phyloP scores from a whole-genome alignment of 2,113 vertebrate genomes.

The Gnathonemus longibarbis region DNA sequence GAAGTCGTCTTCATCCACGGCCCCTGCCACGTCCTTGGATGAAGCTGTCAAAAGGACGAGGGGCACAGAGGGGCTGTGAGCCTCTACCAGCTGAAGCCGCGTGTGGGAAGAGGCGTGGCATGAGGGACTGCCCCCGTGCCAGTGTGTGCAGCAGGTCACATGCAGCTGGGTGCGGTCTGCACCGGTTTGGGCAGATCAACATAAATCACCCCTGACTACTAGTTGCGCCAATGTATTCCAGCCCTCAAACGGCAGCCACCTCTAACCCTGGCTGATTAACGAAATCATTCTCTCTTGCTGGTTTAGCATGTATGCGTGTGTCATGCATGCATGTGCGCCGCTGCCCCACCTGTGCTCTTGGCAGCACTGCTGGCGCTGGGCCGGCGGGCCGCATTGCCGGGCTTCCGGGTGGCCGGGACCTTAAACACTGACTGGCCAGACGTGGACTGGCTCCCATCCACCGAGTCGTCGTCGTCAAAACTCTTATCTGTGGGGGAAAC shows the following conservation, averaged over 20 bases:
- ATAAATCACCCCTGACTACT: not conserved
- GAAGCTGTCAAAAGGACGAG: slow-evolving; percentile 55
- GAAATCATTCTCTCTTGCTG: not conserved
- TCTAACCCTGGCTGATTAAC: not conserved
- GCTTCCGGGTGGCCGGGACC: slow-evolving; percentile 86
- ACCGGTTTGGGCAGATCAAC: not conserved
- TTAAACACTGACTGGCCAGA: slow-evolving; percentile 85
- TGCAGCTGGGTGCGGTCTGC: too few relatives aligned
- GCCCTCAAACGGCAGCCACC: not conserved
- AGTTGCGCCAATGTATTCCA: not conserved
- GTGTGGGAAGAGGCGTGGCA: too few relatives aligned
- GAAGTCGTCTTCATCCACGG: slow-evolving; percentile 90
- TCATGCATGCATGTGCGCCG: not conserved
- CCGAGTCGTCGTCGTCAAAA: slow-evolving; percentile 94
- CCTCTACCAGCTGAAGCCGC: too few relatives aligned
- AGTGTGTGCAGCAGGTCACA: not conserved
- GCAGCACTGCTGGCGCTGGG: slow-evolving; percentile 75
- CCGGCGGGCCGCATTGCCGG: slow-evolving; percentile 74
- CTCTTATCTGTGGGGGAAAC: slow-evolving; percentile 76
- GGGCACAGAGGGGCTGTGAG: slow-evolving; percentile 20
- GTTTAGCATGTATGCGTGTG: not conserved
- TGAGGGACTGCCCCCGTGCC: not conserved
- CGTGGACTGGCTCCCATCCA: slow-evolving; percentile 87
- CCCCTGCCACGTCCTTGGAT: slow-evolving; percentile 82
- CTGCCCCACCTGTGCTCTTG: slow-evolving; percentile 44